Conservation (phyloP, 2,888 invertebrate genomes). For the Cetonia aurata region DNA sequence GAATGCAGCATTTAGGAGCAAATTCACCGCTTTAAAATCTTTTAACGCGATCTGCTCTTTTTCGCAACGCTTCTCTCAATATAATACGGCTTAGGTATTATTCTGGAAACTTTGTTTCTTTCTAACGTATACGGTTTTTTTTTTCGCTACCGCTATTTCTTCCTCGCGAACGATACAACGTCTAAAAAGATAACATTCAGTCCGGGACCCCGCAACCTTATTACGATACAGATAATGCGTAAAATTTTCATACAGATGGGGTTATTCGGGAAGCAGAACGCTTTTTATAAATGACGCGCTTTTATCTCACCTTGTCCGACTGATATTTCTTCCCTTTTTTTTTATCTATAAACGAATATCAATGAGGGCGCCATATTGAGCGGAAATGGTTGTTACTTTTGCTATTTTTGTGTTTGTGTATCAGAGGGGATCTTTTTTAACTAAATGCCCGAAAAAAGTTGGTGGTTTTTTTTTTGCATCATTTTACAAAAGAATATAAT, state of each 20-base stretch:
- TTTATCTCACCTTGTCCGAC: conserved; percentile 40
- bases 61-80: conserved; percentile 11
- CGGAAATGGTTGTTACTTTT: conserved; percentile 26
- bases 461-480: neutral
- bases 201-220: conserved; percentile 35
- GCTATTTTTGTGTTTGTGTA: conserved; percentile 5
- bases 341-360: conserved; percentile 35
- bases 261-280: conserved; percentile 39
- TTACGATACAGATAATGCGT: conserved; percentile 40
- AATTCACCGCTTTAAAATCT: conserved; percentile 20
- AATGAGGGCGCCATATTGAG: conserved; percentile 31
- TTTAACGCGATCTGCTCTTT: conserved; percentile 32
- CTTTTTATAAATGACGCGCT: conserved; percentile 34
- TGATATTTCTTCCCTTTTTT: conserved; percentile 25
- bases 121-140: conserved; percentile 15
- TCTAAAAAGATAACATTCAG: conserved; percentile 39
- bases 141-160: neutral
- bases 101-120: conserved; percentile 37
- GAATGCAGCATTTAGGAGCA: conserved; percentile 4
- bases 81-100: conserved; percentile 31
- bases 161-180: conserved; percentile 21
- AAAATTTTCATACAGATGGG: conserved; percentile 41
- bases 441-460: conserved; percentile 10
- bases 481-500: no score
- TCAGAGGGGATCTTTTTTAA: neutral